Percentiles rank a stretch among this genome's conserved stretches.
Conservation (phyloP, 2,113 vertebrate species). For the Corythornis vintsioides region DNA sequence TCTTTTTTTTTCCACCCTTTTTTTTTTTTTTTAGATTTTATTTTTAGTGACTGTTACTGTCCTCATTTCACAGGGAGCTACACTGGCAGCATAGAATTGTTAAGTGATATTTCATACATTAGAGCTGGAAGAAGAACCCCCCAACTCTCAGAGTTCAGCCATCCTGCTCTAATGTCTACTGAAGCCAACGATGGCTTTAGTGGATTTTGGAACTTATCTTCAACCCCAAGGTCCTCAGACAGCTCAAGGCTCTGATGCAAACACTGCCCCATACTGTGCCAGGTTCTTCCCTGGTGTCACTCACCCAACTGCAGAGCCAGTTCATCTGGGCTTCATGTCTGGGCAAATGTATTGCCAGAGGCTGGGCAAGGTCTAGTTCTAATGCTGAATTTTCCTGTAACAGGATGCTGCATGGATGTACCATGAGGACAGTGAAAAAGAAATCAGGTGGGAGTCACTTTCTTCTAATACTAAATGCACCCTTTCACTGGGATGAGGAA, state of each 20-base stretch:
- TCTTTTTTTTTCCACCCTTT: background rate
- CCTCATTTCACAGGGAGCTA: background rate
- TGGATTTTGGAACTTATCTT: background rate
- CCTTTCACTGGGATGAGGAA: background rate
- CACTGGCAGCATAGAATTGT: background rate
- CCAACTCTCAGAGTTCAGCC: background rate
- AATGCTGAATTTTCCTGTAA: background rate
- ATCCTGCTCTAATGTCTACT: background rate
- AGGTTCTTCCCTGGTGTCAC: background rate
- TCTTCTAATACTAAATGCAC: background rate
- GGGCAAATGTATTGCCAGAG: background rate
- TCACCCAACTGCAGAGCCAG: background rate
- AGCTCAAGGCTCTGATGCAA: background rate
- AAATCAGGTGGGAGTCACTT: background rate
- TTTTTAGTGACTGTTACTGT: background rate
- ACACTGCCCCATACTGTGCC: background rate
- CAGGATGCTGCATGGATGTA: background rate
- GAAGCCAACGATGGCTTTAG: accelerated
- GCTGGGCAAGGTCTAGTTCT: background rate
- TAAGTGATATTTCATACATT: background rate
- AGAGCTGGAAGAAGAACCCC: background rate
- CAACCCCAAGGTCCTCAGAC: background rate
- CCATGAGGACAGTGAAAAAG: background rate
- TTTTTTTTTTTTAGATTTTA: accelerated
- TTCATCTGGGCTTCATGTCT: background rate